Evolutionary conservation across 2,888 invertebrate genomes (phyloP).

Genomic region (Amphiduros pacificus): DNA sequence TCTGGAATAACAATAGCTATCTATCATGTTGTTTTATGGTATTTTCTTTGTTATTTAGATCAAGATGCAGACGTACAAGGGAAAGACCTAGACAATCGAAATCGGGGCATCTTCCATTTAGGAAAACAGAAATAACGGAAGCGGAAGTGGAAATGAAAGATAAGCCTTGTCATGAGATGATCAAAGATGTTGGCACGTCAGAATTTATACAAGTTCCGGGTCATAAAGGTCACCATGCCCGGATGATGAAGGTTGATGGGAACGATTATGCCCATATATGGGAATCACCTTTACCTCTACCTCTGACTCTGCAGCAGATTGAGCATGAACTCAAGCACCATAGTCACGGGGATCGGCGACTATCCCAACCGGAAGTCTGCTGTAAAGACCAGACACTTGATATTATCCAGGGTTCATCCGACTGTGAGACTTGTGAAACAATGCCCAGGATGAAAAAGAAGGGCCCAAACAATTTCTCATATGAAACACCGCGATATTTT

Average conservation of each 20-base stretch:
- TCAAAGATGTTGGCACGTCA: too few relatives aligned
- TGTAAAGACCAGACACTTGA: not conserved
- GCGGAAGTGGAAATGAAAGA: too few relatives aligned
- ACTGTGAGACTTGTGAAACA: not conserved
- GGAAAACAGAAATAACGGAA: too few relatives aligned
- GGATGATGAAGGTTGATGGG: slow-evolving; percentile 3
- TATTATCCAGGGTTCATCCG: not conserved
- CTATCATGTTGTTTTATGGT: too few relatives aligned
- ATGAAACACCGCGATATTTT: not conserved
- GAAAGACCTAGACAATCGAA: too few relatives aligned
- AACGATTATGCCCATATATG: slow-evolving; percentile 17
- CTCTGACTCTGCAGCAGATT: not conserved
- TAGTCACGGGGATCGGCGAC: not conserved
- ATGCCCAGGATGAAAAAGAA: not conserved
- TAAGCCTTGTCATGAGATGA: too few relatives aligned
- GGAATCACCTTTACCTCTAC: slow-evolving; percentile 12
- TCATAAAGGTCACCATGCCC: not conserved
- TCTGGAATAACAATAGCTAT: too few relatives aligned
- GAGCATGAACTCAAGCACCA: not conserved
- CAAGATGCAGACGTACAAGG: too few relatives aligned
- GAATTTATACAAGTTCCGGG: too few relatives aligned
- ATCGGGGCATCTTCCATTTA: too few relatives aligned
- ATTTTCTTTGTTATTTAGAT: too few relatives aligned
- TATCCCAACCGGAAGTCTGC: not conserved
- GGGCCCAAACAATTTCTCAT: not conserved